A percentile compares a stretch with the other conserved stretches of the same genome.
These are phyloP conservation scores for Allacma fusca DNA, from an alignment of 2,888 invertebrate genomes.

Conservation along the genomic window DNA sequence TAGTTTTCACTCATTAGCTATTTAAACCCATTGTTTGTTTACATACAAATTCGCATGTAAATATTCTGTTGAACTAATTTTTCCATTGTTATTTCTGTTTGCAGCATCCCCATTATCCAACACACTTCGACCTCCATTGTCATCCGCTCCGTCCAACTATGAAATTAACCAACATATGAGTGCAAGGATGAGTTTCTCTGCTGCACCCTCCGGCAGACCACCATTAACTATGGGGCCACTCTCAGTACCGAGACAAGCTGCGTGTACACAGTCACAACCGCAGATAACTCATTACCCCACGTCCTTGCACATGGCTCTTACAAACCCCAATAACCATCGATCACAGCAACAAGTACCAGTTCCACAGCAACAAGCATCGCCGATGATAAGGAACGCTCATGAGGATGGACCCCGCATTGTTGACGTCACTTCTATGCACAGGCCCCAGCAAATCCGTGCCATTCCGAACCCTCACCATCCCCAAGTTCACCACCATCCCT, in stretches of 20 bases:
- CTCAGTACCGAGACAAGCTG: neutral
- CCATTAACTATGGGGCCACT: constrained; percentile 27
- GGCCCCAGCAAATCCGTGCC: constrained; percentile 7
- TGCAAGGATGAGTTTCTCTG: neutral
- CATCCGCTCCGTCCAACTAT: constrained; percentile 30
- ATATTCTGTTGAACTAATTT: too few species aligned
- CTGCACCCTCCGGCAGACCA: constrained; percentile 25
- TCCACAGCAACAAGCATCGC: constrained; percentile 35
- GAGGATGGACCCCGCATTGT: constrained; percentile 44
- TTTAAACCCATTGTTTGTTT: too few species aligned
- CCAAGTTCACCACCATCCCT: neutral
- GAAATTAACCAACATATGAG: constrained; percentile 6
- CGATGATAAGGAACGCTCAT: constrained; percentile 24
- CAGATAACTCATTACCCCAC: constrained; percentile 32
- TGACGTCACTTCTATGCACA: constrained; percentile 37
- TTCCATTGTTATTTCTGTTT: too few species aligned
- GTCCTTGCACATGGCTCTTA: constrained; percentile 39
- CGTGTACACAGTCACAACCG: constrained; percentile 9
- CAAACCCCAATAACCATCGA: constrained; percentile 32
- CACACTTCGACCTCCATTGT: constrained; percentile 34
- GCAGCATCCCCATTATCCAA: constrained; percentile 25
- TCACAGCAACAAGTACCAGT: neutral
- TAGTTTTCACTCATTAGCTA: neutral
- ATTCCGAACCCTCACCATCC: constrained; percentile 2
- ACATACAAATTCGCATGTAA: too few species aligned